These are phyloP conservation scores for Epistrophella euchroma DNA, from an alignment of 2,888 invertebrate species.

Conservation along the genomic window DNA sequence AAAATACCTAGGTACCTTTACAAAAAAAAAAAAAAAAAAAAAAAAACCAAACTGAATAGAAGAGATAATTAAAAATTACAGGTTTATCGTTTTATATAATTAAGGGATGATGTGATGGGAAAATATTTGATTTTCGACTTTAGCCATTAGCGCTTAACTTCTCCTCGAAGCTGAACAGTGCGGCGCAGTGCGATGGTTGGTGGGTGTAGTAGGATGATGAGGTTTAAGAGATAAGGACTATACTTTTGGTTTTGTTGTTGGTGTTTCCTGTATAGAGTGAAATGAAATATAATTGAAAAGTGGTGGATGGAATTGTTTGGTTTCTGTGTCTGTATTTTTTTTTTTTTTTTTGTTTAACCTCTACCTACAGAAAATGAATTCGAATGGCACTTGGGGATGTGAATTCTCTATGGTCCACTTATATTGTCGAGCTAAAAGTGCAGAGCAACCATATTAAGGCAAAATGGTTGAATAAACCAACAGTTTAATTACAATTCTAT, in stretches of 20 bases:
- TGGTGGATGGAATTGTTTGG: constrained; percentile 46
- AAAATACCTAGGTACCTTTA: background rate
- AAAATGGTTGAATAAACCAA: constrained; percentile 49
- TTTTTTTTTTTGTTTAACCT: background rate
- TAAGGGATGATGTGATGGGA: constrained; percentile 72
- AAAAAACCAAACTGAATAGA: constrained; percentile 53
- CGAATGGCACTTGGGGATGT: constrained; percentile 13
- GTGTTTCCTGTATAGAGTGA: constrained; percentile 21
- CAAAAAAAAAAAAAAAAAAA: background rate
- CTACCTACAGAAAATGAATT: constrained; percentile 23
- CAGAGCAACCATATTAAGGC: constrained; percentile 69
- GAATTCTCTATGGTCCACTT: constrained; percentile 52
- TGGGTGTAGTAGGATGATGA: constrained; percentile 4
- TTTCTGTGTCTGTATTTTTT: constrained; percentile 1
- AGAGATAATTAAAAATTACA: constrained; percentile 76
- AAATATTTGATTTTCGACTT: constrained; percentile 76
- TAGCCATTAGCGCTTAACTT: constrained; percentile 63
- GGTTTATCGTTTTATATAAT: constrained; percentile 76
- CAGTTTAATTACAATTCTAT: constrained; percentile 38
- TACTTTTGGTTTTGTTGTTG: constrained; percentile 39
- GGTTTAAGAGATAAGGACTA: constrained; percentile 30
- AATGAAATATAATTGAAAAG: constrained; percentile 59
- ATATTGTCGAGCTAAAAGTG: constrained; percentile 61
- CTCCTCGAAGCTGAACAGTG: constrained; percentile 22
- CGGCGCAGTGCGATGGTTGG: background rate